These are phyloP conservation scores for Xanthostigma xanthostigma DNA, from an alignment of 2,888 invertebrate genomes.

Conservation along the genomic window DNA sequence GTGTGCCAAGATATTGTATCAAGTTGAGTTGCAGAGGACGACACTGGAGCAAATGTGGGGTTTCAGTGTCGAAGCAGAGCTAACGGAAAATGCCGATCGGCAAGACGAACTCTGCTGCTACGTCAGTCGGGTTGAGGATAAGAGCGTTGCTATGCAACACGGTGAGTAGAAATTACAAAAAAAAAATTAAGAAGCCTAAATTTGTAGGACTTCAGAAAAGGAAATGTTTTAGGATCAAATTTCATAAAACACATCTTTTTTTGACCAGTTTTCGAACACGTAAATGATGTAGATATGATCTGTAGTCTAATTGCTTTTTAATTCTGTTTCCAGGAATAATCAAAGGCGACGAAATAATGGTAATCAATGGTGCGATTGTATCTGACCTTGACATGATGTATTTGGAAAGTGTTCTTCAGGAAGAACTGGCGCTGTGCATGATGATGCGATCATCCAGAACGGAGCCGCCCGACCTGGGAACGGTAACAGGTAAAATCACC, in stretches of 20 bases:
- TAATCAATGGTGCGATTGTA: slow-evolving; percentile 95
- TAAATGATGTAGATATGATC: too few species aligned
- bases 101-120: slow-evolving; percentile 96
- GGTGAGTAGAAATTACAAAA: slow-evolving; percentile 40
- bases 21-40: slow-evolving; percentile 82
- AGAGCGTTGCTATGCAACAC: slow-evolving; percentile 91
- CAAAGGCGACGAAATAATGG: slow-evolving; percentile 96
- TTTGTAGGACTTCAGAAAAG: too few species aligned
- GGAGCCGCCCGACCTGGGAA: slow-evolving; percentile 56
- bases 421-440: slow-evolving; percentile 86
- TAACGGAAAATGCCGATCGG: slow-evolving; percentile 88
- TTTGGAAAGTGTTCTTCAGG: slow-evolving; percentile 90
- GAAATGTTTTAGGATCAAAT: too few species aligned
- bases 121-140: slow-evolving; percentile 89
- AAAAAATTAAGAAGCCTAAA: too few species aligned
- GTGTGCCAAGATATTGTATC: slow-evolving; percentile 91
- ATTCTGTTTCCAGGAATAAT: slow-evolving; percentile 62
- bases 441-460: slow-evolving; percentile 88
- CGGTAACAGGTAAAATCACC: slow-evolving; percentile 9
- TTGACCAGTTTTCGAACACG: too few species aligned
- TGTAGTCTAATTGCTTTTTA: not conserved
- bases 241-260: too few species aligned
- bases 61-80: slow-evolving; percentile 92
- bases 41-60: slow-evolving; percentile 95
- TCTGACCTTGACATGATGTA: slow-evolving; percentile 99